Evolutionary conservation across 2,888 invertebrate species (phyloP).

Genomic region (Xestia c-nigrum): DNA sequence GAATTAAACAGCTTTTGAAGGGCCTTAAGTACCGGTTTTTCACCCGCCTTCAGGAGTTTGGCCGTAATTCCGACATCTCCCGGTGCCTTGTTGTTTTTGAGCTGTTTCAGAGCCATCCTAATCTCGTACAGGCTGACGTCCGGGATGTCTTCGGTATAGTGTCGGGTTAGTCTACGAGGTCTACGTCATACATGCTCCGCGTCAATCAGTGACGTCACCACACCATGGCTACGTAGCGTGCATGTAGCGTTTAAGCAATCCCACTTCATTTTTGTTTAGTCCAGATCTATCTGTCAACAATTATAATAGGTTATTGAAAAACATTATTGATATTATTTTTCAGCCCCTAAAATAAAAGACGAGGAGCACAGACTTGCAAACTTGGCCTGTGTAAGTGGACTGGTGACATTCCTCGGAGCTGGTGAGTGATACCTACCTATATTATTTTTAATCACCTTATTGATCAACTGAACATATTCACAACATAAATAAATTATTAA

Average conservation of each 20-base stretch:
- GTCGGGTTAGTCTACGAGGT: too few species aligned
- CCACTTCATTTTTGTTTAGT: background rate
- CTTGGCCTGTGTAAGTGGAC: slow-evolving; percentile 85
- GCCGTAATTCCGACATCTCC: too few species aligned
- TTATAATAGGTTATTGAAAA: too few species aligned
- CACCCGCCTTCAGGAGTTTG: too few species aligned
- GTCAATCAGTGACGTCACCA: background rate
- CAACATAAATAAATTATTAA: background rate
- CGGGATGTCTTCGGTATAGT: too few species aligned
- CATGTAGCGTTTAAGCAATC: background rate
- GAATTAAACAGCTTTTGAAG: too few species aligned
- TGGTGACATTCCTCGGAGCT: slow-evolving; percentile 83
- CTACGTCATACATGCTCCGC: background rate
- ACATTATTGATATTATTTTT: slow-evolving; percentile 55
- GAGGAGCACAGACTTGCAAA: slow-evolving; percentile 83
- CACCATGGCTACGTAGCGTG: background rate
- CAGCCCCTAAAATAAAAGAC: slow-evolving; percentile 86
- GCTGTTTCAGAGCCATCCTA: too few species aligned
- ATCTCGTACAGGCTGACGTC: too few species aligned
- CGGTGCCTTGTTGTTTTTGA: too few species aligned
- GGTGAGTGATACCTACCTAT: slow-evolving; percentile 67
- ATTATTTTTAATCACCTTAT: background rate
- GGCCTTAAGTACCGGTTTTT: too few species aligned
- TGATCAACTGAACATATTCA: background rate
- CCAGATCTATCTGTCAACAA: background rate